These are phyloP conservation scores for Nasonia giraulti DNA, from an alignment of 1,140 invertebrate genomes.

Conservation along the genomic window DNA sequence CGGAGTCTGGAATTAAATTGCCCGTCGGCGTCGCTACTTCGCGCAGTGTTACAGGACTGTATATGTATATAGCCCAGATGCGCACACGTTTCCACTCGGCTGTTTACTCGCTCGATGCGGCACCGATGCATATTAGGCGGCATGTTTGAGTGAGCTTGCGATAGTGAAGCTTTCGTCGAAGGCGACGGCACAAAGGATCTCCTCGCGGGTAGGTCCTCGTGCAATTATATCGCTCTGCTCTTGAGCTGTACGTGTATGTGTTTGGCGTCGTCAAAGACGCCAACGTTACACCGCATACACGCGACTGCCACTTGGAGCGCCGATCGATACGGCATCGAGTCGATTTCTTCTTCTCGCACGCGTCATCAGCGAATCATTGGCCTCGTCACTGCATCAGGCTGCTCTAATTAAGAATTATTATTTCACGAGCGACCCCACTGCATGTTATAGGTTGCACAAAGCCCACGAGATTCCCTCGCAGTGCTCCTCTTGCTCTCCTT, in stretches of 20 bases:
- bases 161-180: not conserved
- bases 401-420: not conserved
- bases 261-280: too few relatives aligned
- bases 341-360: too few relatives aligned
- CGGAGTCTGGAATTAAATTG: not conserved
- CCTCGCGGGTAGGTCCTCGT: too few relatives aligned
- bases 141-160: not conserved
- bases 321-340: too few relatives aligned
- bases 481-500: not conserved
- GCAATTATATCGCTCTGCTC: too few relatives aligned
- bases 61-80: not conserved
- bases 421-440: not conserved
- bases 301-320: too few relatives aligned
- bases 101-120: not conserved
- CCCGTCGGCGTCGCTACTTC: not conserved
- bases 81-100: not conserved
- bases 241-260: too few relatives aligned
- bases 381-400: too few relatives aligned
- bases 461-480: not conserved
- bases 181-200: too few relatives aligned
- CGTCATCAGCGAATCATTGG: too few relatives aligned
- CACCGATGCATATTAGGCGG: not conserved
- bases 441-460: not conserved
- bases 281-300: too few relatives aligned
- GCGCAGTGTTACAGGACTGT: too few relatives aligned